Base-by-base conservation (phyloP, 2,797 vertebrate genomes). In the Anas capensis region DNA sequence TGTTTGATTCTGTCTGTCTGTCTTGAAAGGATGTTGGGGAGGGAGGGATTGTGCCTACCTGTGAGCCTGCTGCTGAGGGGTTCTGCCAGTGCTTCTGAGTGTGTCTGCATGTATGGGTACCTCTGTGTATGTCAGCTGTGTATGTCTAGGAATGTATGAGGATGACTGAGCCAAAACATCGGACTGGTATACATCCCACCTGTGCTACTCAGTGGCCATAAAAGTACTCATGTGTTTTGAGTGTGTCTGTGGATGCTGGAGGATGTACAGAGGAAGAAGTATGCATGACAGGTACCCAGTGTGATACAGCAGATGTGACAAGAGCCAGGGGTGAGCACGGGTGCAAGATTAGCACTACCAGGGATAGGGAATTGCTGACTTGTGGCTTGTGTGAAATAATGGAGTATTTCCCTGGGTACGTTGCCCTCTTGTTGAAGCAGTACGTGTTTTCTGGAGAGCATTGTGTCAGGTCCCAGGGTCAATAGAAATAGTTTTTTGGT, bases 381-480 rank as follows among this genome's bases (percentile, higher is more conserved):
- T 38, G 49, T 1, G 1, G n/a, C 2, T 68, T 72, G 26, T 53
- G 65, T 79, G 51, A 87, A 89, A 34, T 24, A 58, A n/a, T 33
- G 44, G 66, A 33, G 2, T 40, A n/a, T 58, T 65, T 82, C 34
- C 2, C 1, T 10, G 33, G 2, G 0, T 53, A 24, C 33, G 34
- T 36, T 53, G 51, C 44, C n/a, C 44, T 86, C 33, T 54, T 72
- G 8, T 79, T 80, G 51, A 6, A 81, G 79, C 26, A 58, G 36
- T 29, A 54, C n/a, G 4, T 0, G 0, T 68, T 73, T 60, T 54
- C 7, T 27, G 51, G 34, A 3, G 18, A 86, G 18, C 11, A 2
- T 6, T 54, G 18, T 0, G 1, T 14, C 21, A 48, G 78, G 12
- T 64, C 56, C 57, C n/a, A 90, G 60, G 21, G 14, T 26, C 34